A percentile compares a stretch with the other conserved stretches of the same genome.
phyloP scores from a whole-genome alignment of 2,797 vertebrate genomes.

The Falco peregrinus region DNA sequence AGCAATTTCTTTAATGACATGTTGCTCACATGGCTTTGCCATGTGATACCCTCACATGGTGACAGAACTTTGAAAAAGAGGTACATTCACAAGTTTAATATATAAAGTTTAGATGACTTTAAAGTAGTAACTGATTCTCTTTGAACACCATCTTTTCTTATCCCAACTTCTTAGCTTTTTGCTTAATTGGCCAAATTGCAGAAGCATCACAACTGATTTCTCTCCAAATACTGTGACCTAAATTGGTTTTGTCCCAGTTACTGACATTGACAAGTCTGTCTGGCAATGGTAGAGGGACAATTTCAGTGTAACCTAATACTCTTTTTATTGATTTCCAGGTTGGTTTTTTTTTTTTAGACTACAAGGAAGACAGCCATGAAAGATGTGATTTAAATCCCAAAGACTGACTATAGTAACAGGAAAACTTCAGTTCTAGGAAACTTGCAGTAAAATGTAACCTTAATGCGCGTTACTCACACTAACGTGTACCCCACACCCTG shows the following conservation, averaged over 20 bases:
- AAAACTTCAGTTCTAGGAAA: not conserved
- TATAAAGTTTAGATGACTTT: not conserved
- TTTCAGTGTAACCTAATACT: not conserved
- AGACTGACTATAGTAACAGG: not conserved
- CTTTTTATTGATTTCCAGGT: not conserved
- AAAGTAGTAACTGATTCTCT: not conserved
- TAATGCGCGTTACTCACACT: not conserved
- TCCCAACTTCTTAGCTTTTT: not conserved
- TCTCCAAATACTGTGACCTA: slow-evolving; percentile 30
- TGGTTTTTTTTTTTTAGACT: not conserved
- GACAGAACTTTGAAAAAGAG: not conserved
- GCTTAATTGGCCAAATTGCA: slow-evolving; percentile 22
- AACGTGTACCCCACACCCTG: not conserved
- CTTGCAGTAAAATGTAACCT: not conserved
- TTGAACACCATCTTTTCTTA: not conserved
- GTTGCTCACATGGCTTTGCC: not conserved
- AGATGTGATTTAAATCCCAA: not conserved
- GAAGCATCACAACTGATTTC: not conserved
- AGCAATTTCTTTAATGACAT: not conserved
- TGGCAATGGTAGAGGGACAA: not conserved
- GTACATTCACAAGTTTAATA: not conserved
- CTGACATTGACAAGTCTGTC: not conserved
- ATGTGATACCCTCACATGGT: not conserved
- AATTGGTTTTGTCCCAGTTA: slow-evolving; percentile 19
- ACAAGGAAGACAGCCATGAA: not conserved